Percentiles rank a stretch among this genome's conserved stretches.
Evolutionary conservation across 2,888 invertebrate species (phyloP).

Genomic region (Acheta domesticus): DNA sequence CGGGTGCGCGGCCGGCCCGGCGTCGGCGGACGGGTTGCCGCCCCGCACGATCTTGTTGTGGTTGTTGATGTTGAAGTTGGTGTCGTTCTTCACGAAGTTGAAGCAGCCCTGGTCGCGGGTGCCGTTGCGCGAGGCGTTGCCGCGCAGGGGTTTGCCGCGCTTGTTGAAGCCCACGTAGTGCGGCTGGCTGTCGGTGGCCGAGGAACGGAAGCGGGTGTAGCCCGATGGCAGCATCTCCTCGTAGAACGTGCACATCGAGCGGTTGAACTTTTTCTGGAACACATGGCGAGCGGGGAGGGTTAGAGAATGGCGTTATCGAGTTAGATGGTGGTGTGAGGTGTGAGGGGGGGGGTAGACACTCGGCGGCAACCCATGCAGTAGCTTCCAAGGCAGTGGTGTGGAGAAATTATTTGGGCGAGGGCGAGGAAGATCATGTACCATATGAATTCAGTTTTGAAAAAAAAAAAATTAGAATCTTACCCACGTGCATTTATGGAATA

Average conservation of each 20-base stretch:
- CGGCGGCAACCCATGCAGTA: too few species aligned
- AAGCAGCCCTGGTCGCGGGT: conserved; percentile 51
- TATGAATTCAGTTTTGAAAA: too few species aligned
- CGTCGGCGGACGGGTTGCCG: conserved; percentile 30
- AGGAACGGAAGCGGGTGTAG: conserved; percentile 62
- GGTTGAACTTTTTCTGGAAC: conserved; percentile 57
- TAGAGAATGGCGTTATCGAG: not conserved
- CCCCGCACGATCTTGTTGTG: conserved; percentile 58
- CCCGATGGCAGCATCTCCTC: conserved; percentile 59
- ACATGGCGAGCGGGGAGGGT: not conserved
- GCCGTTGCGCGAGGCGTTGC: conserved; percentile 42
- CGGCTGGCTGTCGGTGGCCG: conserved; percentile 52
- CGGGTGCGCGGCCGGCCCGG: not conserved
- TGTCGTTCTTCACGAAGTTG: conserved; percentile 61
- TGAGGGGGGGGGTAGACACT: too few species aligned
- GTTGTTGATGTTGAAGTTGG: conserved; percentile 59
- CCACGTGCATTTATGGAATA: too few species aligned
- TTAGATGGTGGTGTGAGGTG: too few species aligned
- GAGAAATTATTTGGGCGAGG: too few species aligned
- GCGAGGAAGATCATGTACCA: too few species aligned
- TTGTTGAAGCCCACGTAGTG: conserved; percentile 64
- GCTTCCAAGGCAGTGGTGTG: too few species aligned
- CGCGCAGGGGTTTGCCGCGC: conserved; percentile 56
- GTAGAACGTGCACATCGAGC: conserved; percentile 61
- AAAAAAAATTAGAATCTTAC: too few species aligned